Evolutionary conservation across 2,888 invertebrate genomes (phyloP).

Genomic region (Drosophila bunnanda): DNA sequence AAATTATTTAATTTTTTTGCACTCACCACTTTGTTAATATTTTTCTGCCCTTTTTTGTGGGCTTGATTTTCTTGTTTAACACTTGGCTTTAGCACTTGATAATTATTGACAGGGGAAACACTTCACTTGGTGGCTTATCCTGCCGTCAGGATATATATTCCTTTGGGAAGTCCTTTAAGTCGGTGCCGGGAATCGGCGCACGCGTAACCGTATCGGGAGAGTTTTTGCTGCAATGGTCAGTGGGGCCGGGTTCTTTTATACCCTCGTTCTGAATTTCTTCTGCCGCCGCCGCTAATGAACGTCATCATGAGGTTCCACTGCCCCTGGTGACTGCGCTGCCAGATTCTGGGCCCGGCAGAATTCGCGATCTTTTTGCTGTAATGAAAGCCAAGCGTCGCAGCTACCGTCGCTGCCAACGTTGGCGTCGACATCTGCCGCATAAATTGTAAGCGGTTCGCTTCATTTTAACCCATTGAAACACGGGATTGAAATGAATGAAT

Average conservation of each 20-base stretch:
- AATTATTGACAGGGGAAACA: slow-evolving; percentile 8
- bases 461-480: slow-evolving; percentile 12
- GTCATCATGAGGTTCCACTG: slow-evolving; percentile 62
- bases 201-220: slow-evolving; percentile 76
- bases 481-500: not conserved
- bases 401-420: slow-evolving; percentile 20
- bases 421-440: slow-evolving; percentile 45
- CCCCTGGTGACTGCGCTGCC: slow-evolving; percentile 49
- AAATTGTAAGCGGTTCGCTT: slow-evolving; percentile 59
- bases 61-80: not conserved
- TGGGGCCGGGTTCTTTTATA: slow-evolving; percentile 84
- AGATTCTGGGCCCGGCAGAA: slow-evolving; percentile 52
- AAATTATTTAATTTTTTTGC: not conserved
- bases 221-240: slow-evolving; percentile 73
- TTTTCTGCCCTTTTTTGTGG: not conserved
- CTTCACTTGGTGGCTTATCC: slow-evolving; percentile 47
- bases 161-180: slow-evolving; percentile 10
- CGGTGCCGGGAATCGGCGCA: slow-evolving; percentile 68
- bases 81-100: slow-evolving; percentile 8
- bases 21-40: slow-evolving; percentile 35
- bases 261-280: slow-evolving; percentile 80
- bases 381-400: slow-evolving; percentile 52
- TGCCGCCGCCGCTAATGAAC: slow-evolving; percentile 54
- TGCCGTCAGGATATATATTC: slow-evolving; percentile 58
- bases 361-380: slow-evolving; percentile 59